Percentiles rank a stretch among this genome's conserved stretches.
phyloP scores from a whole-genome alignment of 2,113 vertebrate genomes.

The Sula dactylatra region DNA sequence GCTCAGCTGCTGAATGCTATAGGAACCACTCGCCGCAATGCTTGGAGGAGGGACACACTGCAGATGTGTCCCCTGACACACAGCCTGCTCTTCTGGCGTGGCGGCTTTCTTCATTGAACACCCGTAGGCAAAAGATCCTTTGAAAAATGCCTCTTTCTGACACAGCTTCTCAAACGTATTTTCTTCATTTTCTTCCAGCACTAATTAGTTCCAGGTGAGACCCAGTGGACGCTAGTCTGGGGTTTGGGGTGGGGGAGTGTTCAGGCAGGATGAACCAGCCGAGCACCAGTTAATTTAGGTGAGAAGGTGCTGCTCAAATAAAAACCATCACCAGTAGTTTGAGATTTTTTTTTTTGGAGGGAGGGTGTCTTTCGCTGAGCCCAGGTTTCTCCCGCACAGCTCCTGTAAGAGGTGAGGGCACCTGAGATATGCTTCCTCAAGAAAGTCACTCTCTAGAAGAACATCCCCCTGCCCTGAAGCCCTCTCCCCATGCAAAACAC shows the following conservation, averaged over 20 bases:
- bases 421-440: neutral
- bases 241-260: neutral
- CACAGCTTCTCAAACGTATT: neutral
- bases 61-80: neutral
- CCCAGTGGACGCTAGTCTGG: neutral
- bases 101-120: neutral
- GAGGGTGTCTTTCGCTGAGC: neutral
- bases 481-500: neutral
- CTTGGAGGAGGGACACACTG: rapidly evolving
- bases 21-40: neutral
- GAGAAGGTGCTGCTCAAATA: neutral
- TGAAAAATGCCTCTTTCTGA: neutral
- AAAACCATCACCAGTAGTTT: neutral
- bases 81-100: neutral
- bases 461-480: neutral
- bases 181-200: neutral
- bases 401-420: neutral
- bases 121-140: neutral
- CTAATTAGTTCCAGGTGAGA: constrained; percentile 7
- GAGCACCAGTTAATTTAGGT: neutral
- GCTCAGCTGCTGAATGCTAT: rapidly evolving
- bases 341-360: neutral
- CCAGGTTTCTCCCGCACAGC: neutral
- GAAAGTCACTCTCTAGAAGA: neutral
- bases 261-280: neutral